Evolutionary conservation across 2,888 invertebrate genomes (phyloP), one percentile per base, ranked within the genome.

Genomic region (Acleris laterana): DNA sequence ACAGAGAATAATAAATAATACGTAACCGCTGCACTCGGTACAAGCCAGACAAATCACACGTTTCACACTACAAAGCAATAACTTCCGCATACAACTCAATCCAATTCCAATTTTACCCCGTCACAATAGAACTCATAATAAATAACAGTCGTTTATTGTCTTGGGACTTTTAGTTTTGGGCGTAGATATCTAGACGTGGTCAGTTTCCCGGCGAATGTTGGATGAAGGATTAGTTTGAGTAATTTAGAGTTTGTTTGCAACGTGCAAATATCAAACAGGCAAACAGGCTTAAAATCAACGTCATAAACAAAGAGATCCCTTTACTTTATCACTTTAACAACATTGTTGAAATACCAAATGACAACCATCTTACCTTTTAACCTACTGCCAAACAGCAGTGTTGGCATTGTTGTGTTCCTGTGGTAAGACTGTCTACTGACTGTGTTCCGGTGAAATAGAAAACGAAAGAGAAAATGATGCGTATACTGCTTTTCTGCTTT

Each of bases 1-100:
- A 61, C 6, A 28, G 44, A 19, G 19, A 44, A 19, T 52, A 17
- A 61, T 61, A 61, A 52, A 61, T 61, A 61, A 52, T 61, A 46
- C 46, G 46, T 17, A 7, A 17, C 61, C 19, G 25, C 42, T 46
- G 46, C 46, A 61, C 42, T 61, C 28, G 61, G 60, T 44, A 16
- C 61, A 17, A 46, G 46, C 46, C 7, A 46, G 25, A 61, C 52
- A 61, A 44, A 52, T 61, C 25, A 11, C 51, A 28, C 11, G 4
- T 1, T 7, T 16, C 16, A 28, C 1, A 3, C 60, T 16, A 19
- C 20, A 61, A 52, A 5, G 28, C 7, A 25, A 13, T 22, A 44
- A 52, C 5, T 16, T 46, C 28, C 28, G 7, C 28, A 52, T 44
- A 5, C 0, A 9, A 19, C 16, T 28, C 25, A 28, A n/a, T 16